Evolutionary conservation across 2,113 vertebrate species (phyloP), one percentile per base, ranked within the genome.

Genomic region (human): DNA sequence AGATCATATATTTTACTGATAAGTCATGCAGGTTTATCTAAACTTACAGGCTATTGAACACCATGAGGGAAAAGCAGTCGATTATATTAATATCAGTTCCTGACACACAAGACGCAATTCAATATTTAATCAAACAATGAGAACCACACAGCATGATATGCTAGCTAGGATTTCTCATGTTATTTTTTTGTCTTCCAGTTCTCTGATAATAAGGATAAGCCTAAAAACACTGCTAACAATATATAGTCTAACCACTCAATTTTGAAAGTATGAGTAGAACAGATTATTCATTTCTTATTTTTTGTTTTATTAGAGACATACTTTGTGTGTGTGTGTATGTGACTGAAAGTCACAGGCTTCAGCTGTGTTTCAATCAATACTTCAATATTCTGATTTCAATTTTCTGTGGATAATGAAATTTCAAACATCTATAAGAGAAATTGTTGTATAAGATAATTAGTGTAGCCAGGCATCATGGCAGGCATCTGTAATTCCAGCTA

Each of bases 11-110:
- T 6, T 45, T 92, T 7, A 18, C 68, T 96, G 32, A 38, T 61
- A 98, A 97, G 22, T 95, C 64, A 92, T 32, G 78, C 30, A 61
- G 4, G 16, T 94, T 98, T 96, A 97, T 93, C 27, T 3, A 97
- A 98, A 96, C 61, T 81, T 92, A 97, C n/a, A 82, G 76, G 73
- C 8, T 93, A 16, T 57, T 92, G 30, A 82, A 66, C 38, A 92
- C 2, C 20, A 57, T 48, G 82, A 92, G 38, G 13, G 13, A 94
- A 87, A 84, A 72, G 59, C 3, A 87, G 89, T 90, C 64, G 96
- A 32, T 90, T 55, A 87, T 89, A 97, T 72, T 88, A 97, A 90
- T 97, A 97, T 94, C 81, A 81, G 13, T 84, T 48, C 43, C 87
- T 98, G 57, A 84, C 93, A 95, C 32, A 94, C 1, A 80, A 90